Base-by-base conservation (phyloP, 2,888 invertebrate genomes). In the Sarcophaga carnaria region DNA sequence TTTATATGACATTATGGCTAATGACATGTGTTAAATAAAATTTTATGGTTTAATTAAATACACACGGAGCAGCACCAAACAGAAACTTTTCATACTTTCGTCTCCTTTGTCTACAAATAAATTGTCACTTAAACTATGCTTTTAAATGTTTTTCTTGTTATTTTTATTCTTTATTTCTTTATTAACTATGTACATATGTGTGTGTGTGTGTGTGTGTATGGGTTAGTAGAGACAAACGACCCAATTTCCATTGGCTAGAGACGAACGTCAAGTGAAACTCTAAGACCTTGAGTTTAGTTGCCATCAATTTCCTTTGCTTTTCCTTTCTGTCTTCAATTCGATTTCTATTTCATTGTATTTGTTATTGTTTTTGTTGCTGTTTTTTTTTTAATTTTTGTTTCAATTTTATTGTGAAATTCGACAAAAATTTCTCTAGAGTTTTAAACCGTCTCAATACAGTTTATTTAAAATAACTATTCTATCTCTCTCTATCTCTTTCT, bases 31-130 rank as follows among this genome's bases (percentile, higher is more conserved):
- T 80, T 66, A 14, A 80, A 71, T 49, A 71, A 49, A 62, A 71
- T 59, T 71, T 85, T 76, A 76, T 71, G 71, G 60, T 76, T 85
- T 72, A 71, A 80, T 80, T 80, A 77, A 63, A 63, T 62, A 75
- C 54, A 10, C 17, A 37, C 37, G 8, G 37, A 37, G 37, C 37
- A 37, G 6, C 37, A 37, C 37, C 37, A 37, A 67, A 25, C 45
- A 77, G 47, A 59, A 75, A 62, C 1, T 59, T 59, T 59, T n/a
- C 59, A 59, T 59, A 2, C 6, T n/a, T 59, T 17, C 14, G 14
- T 59, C 17, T 59, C n/a, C 3, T 59, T 59, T 1, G 2, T 10
- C 2, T 59, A 3, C 6, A 59, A 37, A 10, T 8, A 37, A 37
- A 10, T 37, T 37, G 37, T 37, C 8, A 37, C 37, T 37, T 37